Percentiles rank a stretch among this genome's conserved stretches.
These are phyloP conservation scores for Eptesicus fuscus DNA, from an alignment of 2,113 vertebrate genomes.

Conservation along the genomic window DNA sequence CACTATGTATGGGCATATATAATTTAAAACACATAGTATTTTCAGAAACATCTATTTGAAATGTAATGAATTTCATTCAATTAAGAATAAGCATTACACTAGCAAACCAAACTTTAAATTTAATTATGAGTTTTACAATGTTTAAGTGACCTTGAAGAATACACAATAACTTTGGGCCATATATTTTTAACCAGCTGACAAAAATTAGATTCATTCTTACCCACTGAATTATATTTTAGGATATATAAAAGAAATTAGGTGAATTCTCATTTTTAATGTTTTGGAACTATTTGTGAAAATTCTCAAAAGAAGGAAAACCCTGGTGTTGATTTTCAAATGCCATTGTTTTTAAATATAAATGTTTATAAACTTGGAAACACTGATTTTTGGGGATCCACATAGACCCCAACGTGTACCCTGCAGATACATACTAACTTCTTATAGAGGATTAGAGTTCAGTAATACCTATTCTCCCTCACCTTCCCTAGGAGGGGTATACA, in stretches of 20 bases:
- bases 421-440: not conserved
- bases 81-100: not conserved
- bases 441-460: not conserved
- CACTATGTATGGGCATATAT: not conserved
- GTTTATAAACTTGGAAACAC: not conserved
- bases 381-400: not conserved
- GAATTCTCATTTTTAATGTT: not conserved
- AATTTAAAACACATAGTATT: conserved; percentile 26
- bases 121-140: conserved; percentile 16
- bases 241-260: not conserved
- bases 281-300: not conserved
- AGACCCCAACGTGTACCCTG: not conserved
- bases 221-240: not conserved
- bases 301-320: not conserved
- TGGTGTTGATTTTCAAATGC: not conserved
- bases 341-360: not conserved
- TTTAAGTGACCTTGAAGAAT: not conserved
- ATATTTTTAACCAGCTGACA: not conserved
- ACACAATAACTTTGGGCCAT: not conserved
- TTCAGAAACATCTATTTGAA: conserved; percentile 14
- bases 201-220: not conserved
- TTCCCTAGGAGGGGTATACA: not conserved
- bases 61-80: conserved; percentile 39
- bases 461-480: not conserved
- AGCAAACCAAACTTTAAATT: not conserved